Evolutionary conservation across 2,113 vertebrate genomes (phyloP).

Genomic region (Macrotus californicus): DNA sequence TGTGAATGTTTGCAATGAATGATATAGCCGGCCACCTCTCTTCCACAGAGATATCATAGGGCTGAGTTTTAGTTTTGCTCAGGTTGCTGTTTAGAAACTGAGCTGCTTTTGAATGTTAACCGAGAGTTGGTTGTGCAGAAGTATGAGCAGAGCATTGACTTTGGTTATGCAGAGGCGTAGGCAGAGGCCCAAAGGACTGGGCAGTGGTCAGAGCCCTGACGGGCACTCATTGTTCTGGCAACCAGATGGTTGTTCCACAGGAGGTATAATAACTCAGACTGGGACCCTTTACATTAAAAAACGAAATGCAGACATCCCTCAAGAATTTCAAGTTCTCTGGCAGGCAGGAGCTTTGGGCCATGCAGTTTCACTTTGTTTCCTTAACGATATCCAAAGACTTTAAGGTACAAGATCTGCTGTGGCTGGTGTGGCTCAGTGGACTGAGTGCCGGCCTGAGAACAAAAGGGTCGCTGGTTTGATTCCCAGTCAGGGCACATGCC

Average conservation of each 20-base stretch:
- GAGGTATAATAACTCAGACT: not conserved
- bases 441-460: too few species aligned
- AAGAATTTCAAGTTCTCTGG: not conserved
- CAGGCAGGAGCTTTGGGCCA: not conserved
- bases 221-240: not conserved
- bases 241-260: not conserved
- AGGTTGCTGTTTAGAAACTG: not conserved
- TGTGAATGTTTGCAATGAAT: not conserved
- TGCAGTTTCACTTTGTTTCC: not conserved
- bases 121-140: not conserved
- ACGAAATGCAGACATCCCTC: not conserved
- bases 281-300: not conserved
- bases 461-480: too few species aligned
- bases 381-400: not conserved
- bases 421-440: too few species aligned
- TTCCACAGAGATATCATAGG: not conserved
- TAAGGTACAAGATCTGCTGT: not conserved
- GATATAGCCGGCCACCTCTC: not conserved
- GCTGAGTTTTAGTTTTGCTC: constrained; percentile 15
- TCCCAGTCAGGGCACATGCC: too few species aligned
- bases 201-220: not conserved
- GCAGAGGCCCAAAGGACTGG: not conserved
- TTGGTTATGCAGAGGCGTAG: not conserved
- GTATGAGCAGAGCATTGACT: not conserved
- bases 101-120: not conserved